phyloP scores from a whole-genome alignment of 2,888 invertebrate species.

The Chrysolina haemoptera region DNA sequence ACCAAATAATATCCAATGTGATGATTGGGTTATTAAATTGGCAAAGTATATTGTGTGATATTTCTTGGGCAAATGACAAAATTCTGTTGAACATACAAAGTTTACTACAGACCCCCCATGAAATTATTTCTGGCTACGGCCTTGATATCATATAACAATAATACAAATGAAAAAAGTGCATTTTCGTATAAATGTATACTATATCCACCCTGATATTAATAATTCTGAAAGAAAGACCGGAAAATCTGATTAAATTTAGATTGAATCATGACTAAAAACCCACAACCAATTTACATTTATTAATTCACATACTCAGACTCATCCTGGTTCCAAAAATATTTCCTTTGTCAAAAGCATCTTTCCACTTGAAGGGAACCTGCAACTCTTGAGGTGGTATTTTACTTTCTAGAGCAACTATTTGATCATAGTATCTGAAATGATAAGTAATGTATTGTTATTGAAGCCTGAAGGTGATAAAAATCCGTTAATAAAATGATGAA shows the following conservation, averaged over 20 bases:
- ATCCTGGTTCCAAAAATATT: conserved; percentile 93
- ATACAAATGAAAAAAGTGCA: too few species aligned
- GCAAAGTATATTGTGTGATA: too few species aligned
- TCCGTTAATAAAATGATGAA: conserved; percentile 57
- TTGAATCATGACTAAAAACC: not conserved
- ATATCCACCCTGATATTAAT: not conserved
- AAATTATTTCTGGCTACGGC: too few species aligned
- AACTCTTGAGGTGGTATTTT: conserved; percentile 96
- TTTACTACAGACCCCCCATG: too few species aligned
- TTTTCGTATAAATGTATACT: too few species aligned
- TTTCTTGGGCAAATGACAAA: too few species aligned
- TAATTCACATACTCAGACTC: conserved; percentile 85
- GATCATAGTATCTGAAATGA: conserved; percentile 92
- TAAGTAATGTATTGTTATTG: conserved; percentile 17
- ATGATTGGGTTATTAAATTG: too few species aligned
- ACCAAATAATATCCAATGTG: too few species aligned
- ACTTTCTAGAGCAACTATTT: conserved; percentile 90
- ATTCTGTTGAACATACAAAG: too few species aligned
- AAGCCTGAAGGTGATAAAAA: conserved; percentile 28
- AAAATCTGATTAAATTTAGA: not conserved
- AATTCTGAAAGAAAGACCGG: not conserved
- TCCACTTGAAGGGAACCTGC: conserved; percentile 98
- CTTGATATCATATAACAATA: too few species aligned
- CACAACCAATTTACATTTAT: conserved; percentile 7
- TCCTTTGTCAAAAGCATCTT: conserved; percentile 98